These are phyloP conservation scores for Hirtodrosophila duncani DNA, from an alignment of 2,888 invertebrate genomes.

Conservation along the genomic window DNA sequence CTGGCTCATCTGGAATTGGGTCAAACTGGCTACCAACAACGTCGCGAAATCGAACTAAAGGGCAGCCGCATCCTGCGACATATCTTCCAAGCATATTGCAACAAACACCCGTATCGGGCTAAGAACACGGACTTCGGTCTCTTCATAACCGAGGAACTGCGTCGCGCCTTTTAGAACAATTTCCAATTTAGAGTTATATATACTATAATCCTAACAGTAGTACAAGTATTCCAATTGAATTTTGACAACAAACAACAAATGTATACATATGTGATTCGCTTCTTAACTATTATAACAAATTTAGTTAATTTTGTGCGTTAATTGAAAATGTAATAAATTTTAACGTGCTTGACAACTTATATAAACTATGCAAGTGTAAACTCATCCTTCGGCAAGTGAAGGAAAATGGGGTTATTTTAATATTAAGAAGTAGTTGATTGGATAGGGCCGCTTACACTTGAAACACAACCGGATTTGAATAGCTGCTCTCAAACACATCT, in stretches of 20 bases:
- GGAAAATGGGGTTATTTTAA: background rate
- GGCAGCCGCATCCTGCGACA: slow-evolving; percentile 64
- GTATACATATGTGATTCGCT: slow-evolving; percentile 49
- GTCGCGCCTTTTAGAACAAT: slow-evolving; percentile 37
- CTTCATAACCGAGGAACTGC: slow-evolving; percentile 65
- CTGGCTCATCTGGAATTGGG: slow-evolving; percentile 62
- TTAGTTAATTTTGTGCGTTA: slow-evolving; percentile 39
- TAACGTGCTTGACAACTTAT: slow-evolving; percentile 22
- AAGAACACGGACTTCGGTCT: slow-evolving; percentile 73
- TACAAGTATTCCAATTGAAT: slow-evolving; percentile 8
- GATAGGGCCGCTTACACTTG: too few relatives aligned
- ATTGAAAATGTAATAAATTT: slow-evolving; percentile 25
- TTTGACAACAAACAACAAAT: slow-evolving; percentile 34
- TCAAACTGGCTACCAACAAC: slow-evolving; percentile 25
- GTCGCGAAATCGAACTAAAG: slow-evolving; percentile 65
- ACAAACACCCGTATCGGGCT: slow-evolving; percentile 75
- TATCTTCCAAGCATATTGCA: slow-evolving; percentile 75
- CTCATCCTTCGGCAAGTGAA: too few relatives aligned
- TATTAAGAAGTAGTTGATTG: too few relatives aligned
- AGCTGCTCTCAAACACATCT: too few relatives aligned
- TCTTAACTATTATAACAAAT: slow-evolving; percentile 24
- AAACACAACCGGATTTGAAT: too few relatives aligned
- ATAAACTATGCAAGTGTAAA: too few relatives aligned
- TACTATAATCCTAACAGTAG: background rate
- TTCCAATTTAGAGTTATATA: too few relatives aligned